Percentiles rank a stretch among this genome's conserved stretches.
Evolutionary conservation across 2,113 vertebrate species (phyloP).

Genomic region (Haplochromis burtoni): DNA sequence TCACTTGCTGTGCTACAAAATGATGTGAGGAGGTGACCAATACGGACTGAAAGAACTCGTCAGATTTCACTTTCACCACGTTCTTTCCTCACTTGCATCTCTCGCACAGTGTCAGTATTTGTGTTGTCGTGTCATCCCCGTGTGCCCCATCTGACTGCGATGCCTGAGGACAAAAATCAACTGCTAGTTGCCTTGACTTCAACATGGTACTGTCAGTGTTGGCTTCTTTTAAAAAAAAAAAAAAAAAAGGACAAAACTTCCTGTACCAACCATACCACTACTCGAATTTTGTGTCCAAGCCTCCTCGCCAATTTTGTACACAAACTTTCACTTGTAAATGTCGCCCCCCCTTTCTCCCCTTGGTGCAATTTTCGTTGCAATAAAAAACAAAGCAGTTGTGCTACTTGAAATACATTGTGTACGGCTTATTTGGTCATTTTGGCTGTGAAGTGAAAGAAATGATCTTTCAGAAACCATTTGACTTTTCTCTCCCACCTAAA

Average conservation of each 20-base stretch:
- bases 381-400: conserved; percentile 71
- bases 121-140: conserved; percentile 22
- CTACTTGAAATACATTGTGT: conserved; percentile 62
- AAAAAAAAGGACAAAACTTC: background rate
- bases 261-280: conserved; percentile 68
- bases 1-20: conserved; percentile 34
- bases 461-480: background rate
- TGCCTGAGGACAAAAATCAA: conserved; percentile 50
- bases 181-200: conserved; percentile 58
- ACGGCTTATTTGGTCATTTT: background rate
- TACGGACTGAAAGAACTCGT: background rate
- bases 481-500: background rate
- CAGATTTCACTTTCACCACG: conserved; percentile 23
- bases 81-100: conserved; percentile 15
- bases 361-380: conserved; percentile 72
- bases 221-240: background rate
- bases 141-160: conserved; percentile 64
- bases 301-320: conserved; percentile 56
- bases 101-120: conserved; percentile 39
- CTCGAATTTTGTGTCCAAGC: conserved; percentile 38
- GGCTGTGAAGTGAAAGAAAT: background rate
- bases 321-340: conserved; percentile 66
- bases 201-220: conserved; percentile 62
- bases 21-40: background rate
- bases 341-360: conserved; percentile 13